phyloP scores from a whole-genome alignment of 2,113 vertebrate species.

The Microtus pennsylvanicus region DNA sequence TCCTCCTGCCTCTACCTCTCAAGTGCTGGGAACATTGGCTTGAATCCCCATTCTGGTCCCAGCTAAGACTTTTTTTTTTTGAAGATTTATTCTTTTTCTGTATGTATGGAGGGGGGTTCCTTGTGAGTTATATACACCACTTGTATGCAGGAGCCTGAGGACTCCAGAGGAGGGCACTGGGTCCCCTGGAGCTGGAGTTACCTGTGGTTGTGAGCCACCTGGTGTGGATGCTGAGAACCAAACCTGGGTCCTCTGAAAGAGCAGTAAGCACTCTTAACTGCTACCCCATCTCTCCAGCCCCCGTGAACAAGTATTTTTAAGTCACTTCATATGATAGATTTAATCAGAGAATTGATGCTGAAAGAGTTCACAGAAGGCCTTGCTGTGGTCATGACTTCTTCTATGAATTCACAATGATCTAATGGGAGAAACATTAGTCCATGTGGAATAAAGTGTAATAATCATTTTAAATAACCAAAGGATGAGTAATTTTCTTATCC shows the following conservation, averaged over 20 bases:
- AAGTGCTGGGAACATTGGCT: neutral
- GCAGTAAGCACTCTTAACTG: neutral
- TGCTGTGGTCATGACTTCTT: slow-evolving; percentile 33
- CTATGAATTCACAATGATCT: slow-evolving; percentile 27
- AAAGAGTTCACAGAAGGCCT: neutral
- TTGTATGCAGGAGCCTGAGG: neutral
- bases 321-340: neutral
- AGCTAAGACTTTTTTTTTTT: neutral
- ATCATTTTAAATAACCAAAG: slow-evolving; percentile 31
- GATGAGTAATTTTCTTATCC: slow-evolving; percentile 44
- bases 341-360: slow-evolving; percentile 39
- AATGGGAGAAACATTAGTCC: neutral
- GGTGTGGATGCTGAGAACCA: no score
- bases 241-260: neutral
- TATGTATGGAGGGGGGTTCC: neutral
- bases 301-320: neutral
- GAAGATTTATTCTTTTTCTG: no score
- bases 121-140: neutral
- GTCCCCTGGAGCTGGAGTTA: neutral
- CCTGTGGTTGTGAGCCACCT: neutral
- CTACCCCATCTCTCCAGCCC: neutral
- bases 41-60: neutral
- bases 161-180: neutral
- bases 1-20: neutral
- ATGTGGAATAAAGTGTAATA: slow-evolving; percentile 29